Evolutionary conservation across 2,888 invertebrate genomes (phyloP).

Genomic region (Oxytorus armatus): DNA sequence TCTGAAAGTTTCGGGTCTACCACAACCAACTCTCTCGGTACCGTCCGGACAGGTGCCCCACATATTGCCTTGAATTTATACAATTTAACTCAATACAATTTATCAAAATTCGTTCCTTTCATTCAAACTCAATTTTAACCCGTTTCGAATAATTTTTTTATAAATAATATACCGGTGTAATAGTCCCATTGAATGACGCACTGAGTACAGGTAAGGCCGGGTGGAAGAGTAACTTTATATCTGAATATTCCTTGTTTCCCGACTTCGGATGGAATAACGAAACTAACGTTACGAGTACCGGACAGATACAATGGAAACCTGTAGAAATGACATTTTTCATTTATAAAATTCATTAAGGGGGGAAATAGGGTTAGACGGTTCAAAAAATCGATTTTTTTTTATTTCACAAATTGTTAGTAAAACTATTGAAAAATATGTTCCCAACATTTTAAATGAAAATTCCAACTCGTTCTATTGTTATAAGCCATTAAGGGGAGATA

Average conservation of each 20-base stretch:
- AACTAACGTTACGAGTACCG: constrained; percentile 90
- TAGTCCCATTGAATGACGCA: constrained; percentile 98
- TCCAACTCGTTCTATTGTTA: too few relatives aligned
- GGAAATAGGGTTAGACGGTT: too few relatives aligned
- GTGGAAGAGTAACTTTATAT: constrained; percentile 92
- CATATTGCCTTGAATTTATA: constrained; percentile 89
- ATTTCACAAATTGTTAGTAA: too few relatives aligned
- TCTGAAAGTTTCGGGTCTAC: constrained; percentile 95
- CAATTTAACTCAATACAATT: constrained; percentile 20
- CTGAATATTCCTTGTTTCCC: constrained; percentile 88
- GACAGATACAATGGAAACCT: constrained; percentile 91
- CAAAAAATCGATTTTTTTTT: too few relatives aligned
- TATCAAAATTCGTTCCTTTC: not conserved
- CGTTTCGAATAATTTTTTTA: not conserved
- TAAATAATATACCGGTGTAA: constrained; percentile 88
- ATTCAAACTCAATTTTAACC: too few relatives aligned
- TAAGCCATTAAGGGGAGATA: too few relatives aligned
- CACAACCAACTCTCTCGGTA: constrained; percentile 94
- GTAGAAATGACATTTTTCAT: constrained; percentile 9
- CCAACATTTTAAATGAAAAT: too few relatives aligned
- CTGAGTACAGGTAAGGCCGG: constrained; percentile 93
- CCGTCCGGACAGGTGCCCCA: constrained; percentile 96
- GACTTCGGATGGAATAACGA: constrained; percentile 90
- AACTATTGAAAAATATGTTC: too few relatives aligned
- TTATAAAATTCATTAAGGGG: too few relatives aligned